Percentiles rank a stretch among this genome's conserved stretches.
These are phyloP conservation scores for Cerceris ruficornis DNA, from an alignment of 2,888 invertebrate genomes.

Conservation along the genomic window DNA sequence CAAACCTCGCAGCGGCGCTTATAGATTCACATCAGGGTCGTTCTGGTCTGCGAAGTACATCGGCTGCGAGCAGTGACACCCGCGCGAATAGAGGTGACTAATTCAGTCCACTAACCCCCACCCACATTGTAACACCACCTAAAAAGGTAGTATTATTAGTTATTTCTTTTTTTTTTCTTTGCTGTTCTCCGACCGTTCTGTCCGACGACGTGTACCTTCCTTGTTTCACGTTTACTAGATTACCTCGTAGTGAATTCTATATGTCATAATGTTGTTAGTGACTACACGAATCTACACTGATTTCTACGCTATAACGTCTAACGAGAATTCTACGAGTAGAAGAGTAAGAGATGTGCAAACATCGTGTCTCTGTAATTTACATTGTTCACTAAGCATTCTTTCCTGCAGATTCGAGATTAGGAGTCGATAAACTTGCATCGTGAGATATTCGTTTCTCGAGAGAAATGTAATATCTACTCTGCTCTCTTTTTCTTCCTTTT, in stretches of 20 bases:
- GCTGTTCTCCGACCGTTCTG: slow-evolving; percentile 47
- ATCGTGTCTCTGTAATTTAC: slow-evolving; percentile 7
- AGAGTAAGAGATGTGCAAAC: background rate
- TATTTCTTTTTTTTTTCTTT: slow-evolving; percentile 57
- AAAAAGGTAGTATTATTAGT: slow-evolving; percentile 73
- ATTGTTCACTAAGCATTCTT: background rate
- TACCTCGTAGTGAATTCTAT: slow-evolving; percentile 40
- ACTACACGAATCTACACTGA: slow-evolving; percentile 18
- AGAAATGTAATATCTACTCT: slow-evolving; percentile 26
- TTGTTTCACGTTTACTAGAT: slow-evolving; percentile 28
- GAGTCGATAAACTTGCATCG: no score
- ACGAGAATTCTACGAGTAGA: background rate
- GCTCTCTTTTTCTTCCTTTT: slow-evolving; percentile 20
- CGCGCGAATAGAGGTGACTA: slow-evolving; percentile 80
- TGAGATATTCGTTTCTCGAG: background rate
- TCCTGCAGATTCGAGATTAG: no score
- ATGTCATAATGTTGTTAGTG: slow-evolving; percentile 40
- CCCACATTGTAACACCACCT: slow-evolving; percentile 72
- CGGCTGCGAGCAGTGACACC: slow-evolving; percentile 76
- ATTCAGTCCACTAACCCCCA: slow-evolving; percentile 73
- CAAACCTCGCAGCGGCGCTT: slow-evolving; percentile 84
- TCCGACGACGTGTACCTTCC: slow-evolving; percentile 47
- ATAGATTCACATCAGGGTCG: slow-evolving; percentile 83
- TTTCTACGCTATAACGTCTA: slow-evolving; percentile 18
- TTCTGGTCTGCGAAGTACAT: slow-evolving; percentile 76